Conservation (phyloP, 2,797 vertebrate genomes). For the Gastrophryne carolinensis region DNA sequence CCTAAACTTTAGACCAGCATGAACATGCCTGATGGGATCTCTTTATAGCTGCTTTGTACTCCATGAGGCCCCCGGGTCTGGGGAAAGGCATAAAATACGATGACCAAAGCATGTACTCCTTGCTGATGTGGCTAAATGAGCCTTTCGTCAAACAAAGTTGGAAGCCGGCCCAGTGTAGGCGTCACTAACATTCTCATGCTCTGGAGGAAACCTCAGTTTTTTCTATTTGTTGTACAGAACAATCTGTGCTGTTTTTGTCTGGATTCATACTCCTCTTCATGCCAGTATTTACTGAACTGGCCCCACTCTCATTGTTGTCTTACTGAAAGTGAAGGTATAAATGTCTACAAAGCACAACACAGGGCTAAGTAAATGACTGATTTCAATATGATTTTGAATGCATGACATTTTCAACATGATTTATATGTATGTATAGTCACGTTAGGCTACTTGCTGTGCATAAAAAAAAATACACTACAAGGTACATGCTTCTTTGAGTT, state of each 20-base stretch:
- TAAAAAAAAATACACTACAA: too few relatives aligned
- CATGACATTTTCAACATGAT: too few relatives aligned
- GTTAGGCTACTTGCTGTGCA: too few relatives aligned
- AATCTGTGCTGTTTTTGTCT: conserved; percentile 42
- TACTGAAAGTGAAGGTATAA: not conserved
- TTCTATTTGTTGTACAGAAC: conserved; percentile 43
- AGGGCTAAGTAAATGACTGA: too few relatives aligned
- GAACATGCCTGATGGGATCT: conserved; percentile 36
- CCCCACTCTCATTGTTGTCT: not conserved
- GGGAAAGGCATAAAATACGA: conserved; percentile 60
- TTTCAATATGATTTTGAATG: too few relatives aligned
- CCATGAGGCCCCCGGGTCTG: conserved; percentile 52
- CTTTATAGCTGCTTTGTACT: conserved; percentile 64
- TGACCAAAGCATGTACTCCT: conserved; percentile 66
- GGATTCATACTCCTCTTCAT: not conserved
- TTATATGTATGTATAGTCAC: too few relatives aligned
- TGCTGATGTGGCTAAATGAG: conserved; percentile 67
- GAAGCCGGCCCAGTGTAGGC: conserved; percentile 36
- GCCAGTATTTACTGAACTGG: not conserved
- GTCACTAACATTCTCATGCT: conserved; percentile 14
- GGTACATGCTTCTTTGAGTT: too few relatives aligned
- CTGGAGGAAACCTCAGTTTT: conserved; percentile 20
- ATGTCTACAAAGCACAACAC: not conserved
- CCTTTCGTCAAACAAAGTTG: conserved; percentile 29
- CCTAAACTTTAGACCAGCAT: not conserved